Conservation (phyloP, 2,888 invertebrate genomes). For the Micropterix aruncella region DNA sequence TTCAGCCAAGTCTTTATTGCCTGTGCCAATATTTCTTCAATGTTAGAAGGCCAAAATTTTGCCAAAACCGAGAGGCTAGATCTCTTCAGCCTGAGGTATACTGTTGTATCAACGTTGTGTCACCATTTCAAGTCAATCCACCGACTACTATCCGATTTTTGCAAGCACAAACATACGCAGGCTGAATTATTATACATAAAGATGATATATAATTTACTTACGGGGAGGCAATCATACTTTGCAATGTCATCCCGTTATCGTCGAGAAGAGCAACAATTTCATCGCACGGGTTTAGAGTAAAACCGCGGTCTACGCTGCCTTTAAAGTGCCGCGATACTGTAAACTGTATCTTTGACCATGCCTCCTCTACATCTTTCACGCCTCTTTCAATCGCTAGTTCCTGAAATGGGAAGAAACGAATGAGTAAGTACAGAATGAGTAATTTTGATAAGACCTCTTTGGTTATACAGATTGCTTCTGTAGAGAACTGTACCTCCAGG, state of each 20-base stretch:
- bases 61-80: too few species aligned
- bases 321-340: conserved; percentile 51
- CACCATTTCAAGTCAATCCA: too few species aligned
- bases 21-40: too few species aligned
- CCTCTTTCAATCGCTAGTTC: conserved; percentile 85
- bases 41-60: too few species aligned
- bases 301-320: conserved; percentile 66
- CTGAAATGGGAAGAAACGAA: conserved; percentile 14
- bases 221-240: conserved; percentile 83
- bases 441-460: neutral
- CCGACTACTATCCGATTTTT: too few species aligned
- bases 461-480: neutral
- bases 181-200: too few species aligned
- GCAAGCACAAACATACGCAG: too few species aligned
- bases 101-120: too few species aligned
- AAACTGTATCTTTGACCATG: conserved; percentile 53
- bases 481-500: too few species aligned
- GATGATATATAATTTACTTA: too few species aligned
- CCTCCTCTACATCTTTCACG: conserved; percentile 67
- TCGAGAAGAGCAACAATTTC: conserved; percentile 72
- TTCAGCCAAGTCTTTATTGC: too few species aligned
- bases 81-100: too few species aligned
- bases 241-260: conserved; percentile 80
- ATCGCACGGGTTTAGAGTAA: conserved; percentile 66
- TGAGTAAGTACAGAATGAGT: neutral